Base-by-base conservation (phyloP, 2,113 vertebrate species). In the Panthera tigris region DNA sequence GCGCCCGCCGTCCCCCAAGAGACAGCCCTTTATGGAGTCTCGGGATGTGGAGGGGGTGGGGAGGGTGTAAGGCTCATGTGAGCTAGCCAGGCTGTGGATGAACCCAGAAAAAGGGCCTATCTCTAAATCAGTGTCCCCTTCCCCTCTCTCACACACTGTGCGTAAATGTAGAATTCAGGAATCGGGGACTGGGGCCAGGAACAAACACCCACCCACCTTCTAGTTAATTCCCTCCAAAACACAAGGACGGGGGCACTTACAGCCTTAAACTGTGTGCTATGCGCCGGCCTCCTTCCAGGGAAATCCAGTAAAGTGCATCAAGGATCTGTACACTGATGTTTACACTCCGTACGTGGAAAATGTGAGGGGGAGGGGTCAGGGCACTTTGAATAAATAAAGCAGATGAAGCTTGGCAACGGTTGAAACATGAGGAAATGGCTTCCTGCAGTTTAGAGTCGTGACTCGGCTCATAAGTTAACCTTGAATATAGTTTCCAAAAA, bases 401-500 rank as follows among this genome's bases (percentile, higher is more conserved):
- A 0, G 36, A 73, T 36, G 48, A 82, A 11, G 88, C 73, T 78
- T 48, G 95, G 48, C 84, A 85, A 94, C 76, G 29, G 74, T 83
- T 87, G 92, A 96, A 97, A 97, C 94, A 69, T 31, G 82, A 96
- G 84, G 87, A 97, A 97, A 98, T 96, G 88, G 78, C 87, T 94
- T 95, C 95, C 57, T 92, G 87, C 76, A 90, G 79, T 91, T 97
- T 73, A 84, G 55, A 89, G 73, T 92, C 84, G 88, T 96, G 95
- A 61, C 85, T 96, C 93, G 90, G 96, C 94, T 98, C 78, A 16
- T 94, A 97, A 97, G 95, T 98, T 97, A 97, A 98, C 97, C 97
- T 96, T 96, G 97, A 97, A 79, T 80, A 97, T 84, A 88, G 61
- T 96, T 96, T 97, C 95, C 95, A 96, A 93, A 97, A 98, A 95